Base-by-base conservation (phyloP, 2,888 invertebrate species). In the Eumerus sabulonum region DNA sequence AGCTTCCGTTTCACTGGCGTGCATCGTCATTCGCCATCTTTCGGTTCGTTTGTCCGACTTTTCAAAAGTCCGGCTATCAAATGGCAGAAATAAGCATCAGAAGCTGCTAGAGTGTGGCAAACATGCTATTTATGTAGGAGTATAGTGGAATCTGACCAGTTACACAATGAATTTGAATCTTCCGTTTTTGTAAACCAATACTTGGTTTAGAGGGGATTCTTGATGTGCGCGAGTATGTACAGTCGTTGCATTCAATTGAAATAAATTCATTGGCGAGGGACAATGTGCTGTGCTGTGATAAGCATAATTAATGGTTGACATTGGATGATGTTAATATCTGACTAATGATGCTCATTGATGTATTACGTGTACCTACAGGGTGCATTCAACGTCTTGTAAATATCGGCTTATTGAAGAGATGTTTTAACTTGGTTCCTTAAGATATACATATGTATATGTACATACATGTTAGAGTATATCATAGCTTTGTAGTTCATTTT, bases 1-100 rank as follows among this genome's bases (percentile, higher is more conserved):
- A 68, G 63, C 79, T 79, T 79, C 79, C 79, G 79, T 79, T 79
- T 60, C 38, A 13, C 36, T 38, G 63, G 47, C 40, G 51, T 56
- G 36, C 60, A 77, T 66, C 36, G 27, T 27, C 27, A 7, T 27
- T 27, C 27, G 62, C 44, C 36, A 57, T 67, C 62, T 71, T 67
- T 54, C 13, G 66, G 42, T 59, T 67, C 59, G 17, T 53, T 59
- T 50, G 42, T 35, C 45, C 44, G 51, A 47, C 38, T 53, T 62
- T 67, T 40, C 54, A 50, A n/a, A 50, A 72, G 40, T 35, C 44
- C 40, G 9, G 1, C n/a, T 72, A 71, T 48, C 48, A 56, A 19
- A 27, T 63, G 40, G 48, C 67, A 72, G 56, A 56, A 56, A 50
- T 63, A 17, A 51, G n/a, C n/a, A 51, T 38, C 51, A 56, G 16